Evolutionary conservation across 2,113 vertebrate genomes (phyloP), one percentile per base, ranked within the genome.

Genomic region (Polyodon spathula): DNA sequence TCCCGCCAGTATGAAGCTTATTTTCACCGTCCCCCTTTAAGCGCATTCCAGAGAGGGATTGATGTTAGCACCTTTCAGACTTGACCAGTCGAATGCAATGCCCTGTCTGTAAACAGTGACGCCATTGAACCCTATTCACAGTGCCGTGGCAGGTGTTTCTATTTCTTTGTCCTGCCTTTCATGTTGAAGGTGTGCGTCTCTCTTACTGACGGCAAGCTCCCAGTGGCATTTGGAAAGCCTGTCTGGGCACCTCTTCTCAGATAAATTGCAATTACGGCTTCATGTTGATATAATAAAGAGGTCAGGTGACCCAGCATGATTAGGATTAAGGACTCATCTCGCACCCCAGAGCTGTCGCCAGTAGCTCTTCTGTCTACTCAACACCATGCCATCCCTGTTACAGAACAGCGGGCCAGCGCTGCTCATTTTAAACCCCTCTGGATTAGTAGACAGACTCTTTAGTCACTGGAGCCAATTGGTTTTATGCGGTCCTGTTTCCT

Each of bases 271-370:
- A 81, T 81, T 81, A 79, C 81, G 75, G 81, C 69, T 75, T 76
- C 71, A 73, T 76, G 66, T 73, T 71, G 71, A 68, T 68, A 63
- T 59, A 60, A 76, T 69, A 17, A 59, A 73, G 67, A 66, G 69
- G 77, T 85, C 80, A 81, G 77, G 84, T 87, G 81, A 69, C 78
- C 75, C 73, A 81, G 66, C 80, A 67, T 85, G 82, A 84, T 85
- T 76, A 81, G 82, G 84, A 82, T 88, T 86, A 85, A 76, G 71
- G 78, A 81, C 76, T 70, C 81, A 87, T 85, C 80, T 81, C 77
- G 72, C 72, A 12, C 63, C 73, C 80, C 78, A 67, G 82, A 83
- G 74, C 77, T 86, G 86, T 87, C 86, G 85, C 86, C 85, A 87
- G 85, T 81, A 87, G 86, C 83, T 86, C 84, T 83, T 66, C 74